phyloP scores from a whole-genome alignment of 92 coral and sea anemone genomes.

The Bergia sp. region DNA sequence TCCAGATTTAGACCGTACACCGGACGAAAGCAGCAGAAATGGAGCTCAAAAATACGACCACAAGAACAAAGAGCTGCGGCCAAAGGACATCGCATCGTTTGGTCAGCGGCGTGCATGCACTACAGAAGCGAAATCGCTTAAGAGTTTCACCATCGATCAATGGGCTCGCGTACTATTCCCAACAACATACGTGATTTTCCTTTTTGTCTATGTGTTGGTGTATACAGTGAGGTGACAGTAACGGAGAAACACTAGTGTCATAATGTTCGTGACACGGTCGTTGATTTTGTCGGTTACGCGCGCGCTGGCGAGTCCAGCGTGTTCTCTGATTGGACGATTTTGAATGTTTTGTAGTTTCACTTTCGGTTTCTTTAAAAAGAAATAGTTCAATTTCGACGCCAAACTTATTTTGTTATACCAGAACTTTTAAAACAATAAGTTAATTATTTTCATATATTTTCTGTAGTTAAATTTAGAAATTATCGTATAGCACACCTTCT shows the following conservation, averaged over 20 bases:
- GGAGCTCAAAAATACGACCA: not conserved
- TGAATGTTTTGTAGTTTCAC: too few relatives aligned
- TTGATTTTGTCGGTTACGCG: too few relatives aligned
- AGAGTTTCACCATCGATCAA: conserved; percentile 2
- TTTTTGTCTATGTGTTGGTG: not conserved
- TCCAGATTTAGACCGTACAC: not conserved
- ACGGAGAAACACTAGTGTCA: too few relatives aligned
- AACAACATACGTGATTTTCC: not conserved
- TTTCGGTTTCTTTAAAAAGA: too few relatives aligned
- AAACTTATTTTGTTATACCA: too few relatives aligned
- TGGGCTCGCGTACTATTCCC: conserved; percentile 33
- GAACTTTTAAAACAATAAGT: too few relatives aligned
- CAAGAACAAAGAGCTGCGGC: not conserved
- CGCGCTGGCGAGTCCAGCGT: too few relatives aligned
- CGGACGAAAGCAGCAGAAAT: not conserved
- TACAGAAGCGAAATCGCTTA: not conserved
- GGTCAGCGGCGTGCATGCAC: not conserved
- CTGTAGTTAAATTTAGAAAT: too few relatives aligned
- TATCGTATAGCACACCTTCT: too few relatives aligned
- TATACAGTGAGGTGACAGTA: not conserved
- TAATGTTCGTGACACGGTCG: not conserved
- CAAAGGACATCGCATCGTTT: not conserved
- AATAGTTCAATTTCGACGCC: too few relatives aligned
- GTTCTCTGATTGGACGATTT: too few relatives aligned
- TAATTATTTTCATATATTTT: too few relatives aligned